These are phyloP conservation scores for Plebejus melissa DNA, from an alignment of 2,888 invertebrate species.

Conservation along the genomic window DNA sequence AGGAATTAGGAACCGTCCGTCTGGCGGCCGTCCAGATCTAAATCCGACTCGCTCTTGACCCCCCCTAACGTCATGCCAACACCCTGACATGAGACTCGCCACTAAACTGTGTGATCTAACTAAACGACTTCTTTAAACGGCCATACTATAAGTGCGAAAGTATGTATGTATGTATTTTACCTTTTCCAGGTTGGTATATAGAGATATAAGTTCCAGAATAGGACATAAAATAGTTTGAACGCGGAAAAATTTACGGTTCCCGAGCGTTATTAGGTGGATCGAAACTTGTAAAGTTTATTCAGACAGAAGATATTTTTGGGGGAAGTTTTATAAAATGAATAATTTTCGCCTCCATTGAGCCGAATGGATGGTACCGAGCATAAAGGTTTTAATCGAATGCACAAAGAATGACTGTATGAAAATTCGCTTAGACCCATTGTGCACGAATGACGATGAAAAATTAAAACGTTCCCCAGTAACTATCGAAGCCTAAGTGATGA, in stretches of 20 bases:
- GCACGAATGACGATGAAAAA: conserved; percentile 71
- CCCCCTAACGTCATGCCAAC: conserved; percentile 56
- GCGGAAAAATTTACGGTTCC: too few relatives aligned
- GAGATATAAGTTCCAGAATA: not conserved
- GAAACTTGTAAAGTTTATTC: not conserved
- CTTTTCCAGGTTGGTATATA: not conserved
- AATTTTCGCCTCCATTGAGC: conserved; percentile 5
- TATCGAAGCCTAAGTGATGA: conserved; percentile 77
- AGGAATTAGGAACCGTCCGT: conserved; percentile 47
- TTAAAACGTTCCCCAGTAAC: conserved; percentile 76
- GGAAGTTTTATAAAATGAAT: not conserved
- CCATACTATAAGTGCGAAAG: too few relatives aligned
- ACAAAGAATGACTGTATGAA: conserved; percentile 67
- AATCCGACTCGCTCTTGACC: conserved; percentile 67
- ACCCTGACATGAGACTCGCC: conserved; percentile 2
- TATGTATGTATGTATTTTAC: too few relatives aligned
- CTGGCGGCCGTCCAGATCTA: conserved; percentile 69
- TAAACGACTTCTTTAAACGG: too few relatives aligned
- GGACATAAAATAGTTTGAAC: too few relatives aligned
- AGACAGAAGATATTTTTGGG: conserved; percentile 13
- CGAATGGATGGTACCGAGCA: not conserved
- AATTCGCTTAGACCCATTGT: conserved; percentile 65
- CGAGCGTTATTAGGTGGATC: not conserved
- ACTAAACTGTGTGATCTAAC: too few relatives aligned
- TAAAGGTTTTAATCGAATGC: conserved; percentile 50